phyloP scores from a whole-genome alignment of 2,888 invertebrate genomes.

The Cetonia aurata region DNA sequence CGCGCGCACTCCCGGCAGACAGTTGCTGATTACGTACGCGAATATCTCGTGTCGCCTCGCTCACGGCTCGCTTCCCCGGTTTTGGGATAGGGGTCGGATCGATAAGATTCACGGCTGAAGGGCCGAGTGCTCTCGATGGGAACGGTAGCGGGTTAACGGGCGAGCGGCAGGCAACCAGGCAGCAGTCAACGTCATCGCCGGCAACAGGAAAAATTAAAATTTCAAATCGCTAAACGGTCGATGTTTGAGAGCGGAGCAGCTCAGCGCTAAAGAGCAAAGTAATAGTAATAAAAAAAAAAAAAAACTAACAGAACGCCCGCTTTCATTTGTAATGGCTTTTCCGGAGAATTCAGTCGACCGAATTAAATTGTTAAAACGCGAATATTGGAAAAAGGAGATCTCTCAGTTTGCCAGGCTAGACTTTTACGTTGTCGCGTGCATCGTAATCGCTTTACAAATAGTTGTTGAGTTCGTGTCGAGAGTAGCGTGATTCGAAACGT shows the following conservation, averaged over 20 bases:
- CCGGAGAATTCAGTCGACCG: constrained; percentile 26
- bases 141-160: constrained; percentile 3
- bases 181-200: constrained; percentile 10
- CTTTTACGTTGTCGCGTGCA: constrained; percentile 11
- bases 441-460: background rate
- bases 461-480: background rate
- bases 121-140: constrained; percentile 2
- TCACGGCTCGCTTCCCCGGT: constrained; percentile 1
- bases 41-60: background rate
- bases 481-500: too few relatives aligned
- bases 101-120: constrained; percentile 20
- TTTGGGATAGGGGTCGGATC: constrained; percentile 26
- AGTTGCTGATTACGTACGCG: background rate
- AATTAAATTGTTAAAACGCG: constrained; percentile 31
- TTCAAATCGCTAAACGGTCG: constrained; percentile 25
- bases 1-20: background rate
- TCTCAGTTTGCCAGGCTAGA: constrained; percentile 1
- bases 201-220: constrained; percentile 34
- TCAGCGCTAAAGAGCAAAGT: background rate
- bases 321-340: constrained; percentile 21
- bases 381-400: constrained; percentile 26
- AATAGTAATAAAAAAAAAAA: constrained; percentile 11
- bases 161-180: constrained; percentile 12
- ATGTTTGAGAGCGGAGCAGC: constrained; percentile 8
- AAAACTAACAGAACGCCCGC: background rate